phyloP scores from a whole-genome alignment of 2,113 vertebrate species.

The Panthera leo region DNA sequence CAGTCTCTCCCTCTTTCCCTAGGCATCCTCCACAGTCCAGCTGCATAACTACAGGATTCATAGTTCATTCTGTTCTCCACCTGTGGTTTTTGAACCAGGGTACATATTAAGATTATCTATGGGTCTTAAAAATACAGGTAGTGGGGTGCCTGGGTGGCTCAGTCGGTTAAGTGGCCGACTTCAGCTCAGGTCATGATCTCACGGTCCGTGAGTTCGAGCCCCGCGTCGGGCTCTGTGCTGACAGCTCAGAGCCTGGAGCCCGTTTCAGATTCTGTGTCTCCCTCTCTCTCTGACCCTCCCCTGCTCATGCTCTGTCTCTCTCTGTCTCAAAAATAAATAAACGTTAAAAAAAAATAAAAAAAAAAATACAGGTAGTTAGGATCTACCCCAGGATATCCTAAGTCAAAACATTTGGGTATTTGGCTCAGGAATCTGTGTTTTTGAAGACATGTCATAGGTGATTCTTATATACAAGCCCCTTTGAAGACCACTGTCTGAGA shows the following conservation, averaged over 20 bases:
- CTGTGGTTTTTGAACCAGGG: background rate
- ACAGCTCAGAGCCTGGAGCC: no score
- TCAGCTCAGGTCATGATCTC: no score
- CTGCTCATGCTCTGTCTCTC: no score
- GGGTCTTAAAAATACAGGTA: background rate
- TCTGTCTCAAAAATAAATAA: no score
- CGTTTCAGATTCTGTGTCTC: no score
- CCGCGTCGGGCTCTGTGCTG: no score
- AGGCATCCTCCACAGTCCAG: background rate
- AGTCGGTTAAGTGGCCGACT: no score
- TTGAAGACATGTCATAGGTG: background rate
- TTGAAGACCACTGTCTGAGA: background rate
- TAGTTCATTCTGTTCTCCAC: background rate
- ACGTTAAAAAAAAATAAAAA: no score
- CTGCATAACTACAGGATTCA: background rate
- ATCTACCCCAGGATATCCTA: background rate
- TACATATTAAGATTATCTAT: background rate
- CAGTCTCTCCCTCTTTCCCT: no score
- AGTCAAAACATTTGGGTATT: background rate
- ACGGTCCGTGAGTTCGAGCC: no score
- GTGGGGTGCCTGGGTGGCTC: no score
- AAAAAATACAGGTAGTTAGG: background rate
- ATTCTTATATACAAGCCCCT: background rate
- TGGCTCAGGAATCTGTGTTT: background rate
- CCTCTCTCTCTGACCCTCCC: no score